Evolutionary conservation across 2,113 vertebrate species (phyloP).

Genomic region (Mixornis gularis): DNA sequence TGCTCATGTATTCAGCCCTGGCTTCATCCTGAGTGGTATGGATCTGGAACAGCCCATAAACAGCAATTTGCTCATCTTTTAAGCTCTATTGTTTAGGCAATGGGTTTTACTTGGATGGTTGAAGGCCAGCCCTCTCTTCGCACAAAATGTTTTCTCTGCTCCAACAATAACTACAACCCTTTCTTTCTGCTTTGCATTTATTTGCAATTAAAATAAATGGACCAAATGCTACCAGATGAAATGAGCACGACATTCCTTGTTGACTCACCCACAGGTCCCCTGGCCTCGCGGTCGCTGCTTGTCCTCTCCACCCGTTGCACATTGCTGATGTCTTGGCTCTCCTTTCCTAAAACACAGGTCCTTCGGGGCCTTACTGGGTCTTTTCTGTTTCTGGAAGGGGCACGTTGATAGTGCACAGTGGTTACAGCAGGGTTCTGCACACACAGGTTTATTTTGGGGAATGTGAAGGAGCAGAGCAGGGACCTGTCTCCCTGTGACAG

Average conservation of each 20-base stretch:
- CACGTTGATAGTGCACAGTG: rapidly evolving
- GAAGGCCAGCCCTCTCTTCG: background rate
- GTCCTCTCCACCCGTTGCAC: rapidly evolving
- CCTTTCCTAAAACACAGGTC: background rate
- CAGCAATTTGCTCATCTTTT: slow-evolving; percentile 41
- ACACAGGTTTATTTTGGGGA: background rate
- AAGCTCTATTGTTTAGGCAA: slow-evolving; percentile 31
- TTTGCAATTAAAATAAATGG: slow-evolving; percentile 43
- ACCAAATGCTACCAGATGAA: slow-evolving; percentile 36
- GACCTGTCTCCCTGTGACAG: background rate
- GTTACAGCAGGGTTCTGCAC: background rate
- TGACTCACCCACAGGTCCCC: background rate
- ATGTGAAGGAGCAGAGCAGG: background rate
- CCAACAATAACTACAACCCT: slow-evolving; percentile 1
- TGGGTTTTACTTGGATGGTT: slow-evolving; percentile 13
- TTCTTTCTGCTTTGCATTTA: slow-evolving; percentile 41
- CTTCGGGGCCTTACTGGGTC: background rate
- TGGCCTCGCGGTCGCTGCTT: rapidly evolving
- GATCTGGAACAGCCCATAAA: slow-evolving; percentile 13
- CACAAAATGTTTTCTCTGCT: background rate
- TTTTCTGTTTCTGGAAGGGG: background rate
- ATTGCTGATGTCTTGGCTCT: background rate
- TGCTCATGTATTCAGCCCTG: background rate
- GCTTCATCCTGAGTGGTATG: background rate
- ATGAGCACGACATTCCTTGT: background rate